Conservation (phyloP, 2,113 vertebrate species). For the Scolopax mira region DNA sequence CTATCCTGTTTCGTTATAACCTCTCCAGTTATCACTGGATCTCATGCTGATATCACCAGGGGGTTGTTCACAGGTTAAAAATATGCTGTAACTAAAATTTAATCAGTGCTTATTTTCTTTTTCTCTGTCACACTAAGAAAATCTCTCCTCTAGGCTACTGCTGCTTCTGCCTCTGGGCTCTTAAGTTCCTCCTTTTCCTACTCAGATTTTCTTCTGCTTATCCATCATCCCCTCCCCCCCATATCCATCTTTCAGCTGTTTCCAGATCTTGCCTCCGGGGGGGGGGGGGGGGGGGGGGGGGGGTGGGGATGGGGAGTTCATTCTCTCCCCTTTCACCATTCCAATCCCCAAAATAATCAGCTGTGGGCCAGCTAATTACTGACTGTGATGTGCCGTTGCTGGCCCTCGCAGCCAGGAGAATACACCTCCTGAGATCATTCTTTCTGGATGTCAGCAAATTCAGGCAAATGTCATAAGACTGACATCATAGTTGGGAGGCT, state of each 20-base stretch:
- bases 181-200: not conserved
- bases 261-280: not conserved
- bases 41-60: not conserved
- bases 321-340: not conserved
- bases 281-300: too few relatives aligned
- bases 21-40: not conserved
- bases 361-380: not conserved
- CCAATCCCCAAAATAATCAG: not conserved
- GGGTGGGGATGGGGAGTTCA: too few relatives aligned
- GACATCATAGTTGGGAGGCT: constrained; percentile 47
- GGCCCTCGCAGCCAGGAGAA: constrained; percentile 10
- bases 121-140: not conserved
- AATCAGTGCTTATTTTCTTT: not conserved
- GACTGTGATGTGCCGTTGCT: not conserved
- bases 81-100: not conserved
- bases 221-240: not conserved
- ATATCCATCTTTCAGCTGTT: not conserved
- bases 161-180: not conserved
- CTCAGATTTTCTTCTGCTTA: not conserved
- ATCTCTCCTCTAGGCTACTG: not conserved
- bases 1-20: not conserved
- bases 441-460: constrained; percentile 45
- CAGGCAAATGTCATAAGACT: not conserved
- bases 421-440: constrained; percentile 17
- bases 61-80: constrained; percentile 3